Evolutionary conservation across 2,888 invertebrate genomes (phyloP).

Genomic region (Bembecia ichneumoniformis): DNA sequence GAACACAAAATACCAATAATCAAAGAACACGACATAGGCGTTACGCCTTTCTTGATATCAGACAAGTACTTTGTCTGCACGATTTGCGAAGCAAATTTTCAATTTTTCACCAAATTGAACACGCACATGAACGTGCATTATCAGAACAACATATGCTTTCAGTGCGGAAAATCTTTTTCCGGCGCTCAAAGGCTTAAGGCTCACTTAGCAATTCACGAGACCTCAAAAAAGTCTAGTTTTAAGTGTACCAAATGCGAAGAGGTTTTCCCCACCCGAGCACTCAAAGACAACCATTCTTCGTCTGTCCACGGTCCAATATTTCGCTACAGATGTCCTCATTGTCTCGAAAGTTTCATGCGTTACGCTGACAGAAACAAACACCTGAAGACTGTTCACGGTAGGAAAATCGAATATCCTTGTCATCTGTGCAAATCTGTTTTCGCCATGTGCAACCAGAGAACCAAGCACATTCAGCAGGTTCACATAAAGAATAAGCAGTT

Average conservation of each 20-base stretch:
- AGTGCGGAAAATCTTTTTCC: constrained; percentile 53
- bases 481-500: constrained; percentile 44
- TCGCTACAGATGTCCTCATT: constrained; percentile 39
- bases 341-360: constrained; percentile 43
- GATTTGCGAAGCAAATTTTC: constrained; percentile 38
- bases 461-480: constrained; percentile 47
- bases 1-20: constrained; percentile 39
- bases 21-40: constrained; percentile 35
- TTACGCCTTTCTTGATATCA: constrained; percentile 36
- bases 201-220: constrained; percentile 39
- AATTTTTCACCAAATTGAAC: constrained; percentile 46
- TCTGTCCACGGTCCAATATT: constrained; percentile 30
- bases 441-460: constrained; percentile 40
- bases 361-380: constrained; percentile 41
- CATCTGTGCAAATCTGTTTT: constrained; percentile 48
- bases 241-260: constrained; percentile 44
- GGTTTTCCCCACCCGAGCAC: constrained; percentile 28
- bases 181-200: constrained; percentile 37
- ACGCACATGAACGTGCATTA: constrained; percentile 54
- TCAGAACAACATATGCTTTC: constrained; percentile 50
- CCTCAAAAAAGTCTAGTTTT: constrained; percentile 16
- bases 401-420: constrained; percentile 48
- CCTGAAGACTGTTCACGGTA: constrained; percentile 36
- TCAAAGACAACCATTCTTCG: constrained; percentile 36
- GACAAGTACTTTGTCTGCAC: constrained; percentile 36